phyloP scores from a whole-genome alignment of 1,140 invertebrate species.

The silkworm (Bombyx mori) region ASM3026992v2 NC_085134.1:4590501-4591000 shows the following conservation, averaged over 20 bases:
- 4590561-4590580: no score
- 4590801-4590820: slow-evolving; percentile 19
- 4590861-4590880: slow-evolving; percentile 14
- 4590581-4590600: no score
- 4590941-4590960: not conserved
- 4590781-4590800: not conserved
- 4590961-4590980: no score
- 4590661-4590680: no score
- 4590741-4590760: slow-evolving; percentile 7
- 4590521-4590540: no score
- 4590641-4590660: no score
- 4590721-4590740: not conserved
- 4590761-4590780: slow-evolving; percentile 1
- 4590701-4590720: no score
- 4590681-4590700: no score
- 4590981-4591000: not conserved
- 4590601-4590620: no score
- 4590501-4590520: no score
- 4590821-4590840: slow-evolving; percentile 16
- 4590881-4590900: slow-evolving; percentile 1
- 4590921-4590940: slow-evolving; percentile 13
- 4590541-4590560: no score
- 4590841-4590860: slow-evolving; percentile 18
- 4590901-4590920: slow-evolving; percentile 4
- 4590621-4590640: no score